Evolutionary conservation across 2,888 invertebrate genomes (phyloP), one percentile per base, ranked within the genome.

Genomic region (Agrotis puta): DNA sequence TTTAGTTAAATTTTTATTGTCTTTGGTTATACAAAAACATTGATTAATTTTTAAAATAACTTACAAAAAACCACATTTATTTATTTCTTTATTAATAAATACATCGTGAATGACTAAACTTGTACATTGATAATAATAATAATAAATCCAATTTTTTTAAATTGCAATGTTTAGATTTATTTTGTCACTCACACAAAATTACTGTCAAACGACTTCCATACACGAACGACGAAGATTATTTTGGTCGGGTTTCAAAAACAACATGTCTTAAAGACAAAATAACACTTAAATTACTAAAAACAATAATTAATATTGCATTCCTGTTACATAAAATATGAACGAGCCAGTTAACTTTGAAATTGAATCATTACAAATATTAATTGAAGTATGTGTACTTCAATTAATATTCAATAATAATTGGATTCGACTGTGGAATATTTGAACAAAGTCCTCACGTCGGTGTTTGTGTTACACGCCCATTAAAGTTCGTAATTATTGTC

Each of bases 21-120:
- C 96, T 96, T 96, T 95, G 95, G 95, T 96, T 95, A 96, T 96
- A 96, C 95, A 96, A 96, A 96, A 96, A 95, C 96, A 94, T 94
- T 94, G 94, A 96, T 93, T 95, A 95, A 94, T 94, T 92, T 93
- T 96, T 94, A 94, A 96, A 96, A 96, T 95, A 95, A 96, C 92
- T 95, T 96, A 96, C 96, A 96, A 96, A 94, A 92, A 94, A 94
- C 85, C 95, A 95, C 95, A 95, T 95, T 94, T 92, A 94, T 94
- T 85, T 85, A 84, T 84, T 86, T 84, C 70, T 85, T 86, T 81
- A 88, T 87, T 90, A 88, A 92, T 94, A 92, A 93, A 92, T 94
- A 94, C 92, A 92, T 86, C 85, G 92, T 93, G 94, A 93, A 89
- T 92, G 88, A 92, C 93, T 95, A 93, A 93, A 92, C 85, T 95